A percentile compares a stretch with the other conserved stretches of the same genome.
These are phyloP conservation scores for Conomelus anceps DNA, from an alignment of 2,888 invertebrate species.

Conservation along the genomic window DNA sequence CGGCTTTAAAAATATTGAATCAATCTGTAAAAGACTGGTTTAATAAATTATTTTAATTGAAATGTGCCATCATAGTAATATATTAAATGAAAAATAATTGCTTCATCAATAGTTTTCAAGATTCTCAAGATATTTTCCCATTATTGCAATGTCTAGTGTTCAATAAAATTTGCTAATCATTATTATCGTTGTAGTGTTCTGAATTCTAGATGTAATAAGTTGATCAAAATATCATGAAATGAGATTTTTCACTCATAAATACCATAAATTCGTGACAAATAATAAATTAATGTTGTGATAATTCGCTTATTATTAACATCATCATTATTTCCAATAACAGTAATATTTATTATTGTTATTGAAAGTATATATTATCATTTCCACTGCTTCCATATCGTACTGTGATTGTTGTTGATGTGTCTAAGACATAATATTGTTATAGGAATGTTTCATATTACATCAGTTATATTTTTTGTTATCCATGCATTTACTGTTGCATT, in stretches of 20 bases:
- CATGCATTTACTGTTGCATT: not conserved
- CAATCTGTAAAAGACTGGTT: too few species aligned
- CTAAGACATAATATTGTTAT: not conserved
- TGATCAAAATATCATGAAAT: not conserved
- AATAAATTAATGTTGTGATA: not conserved
- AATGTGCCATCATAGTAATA: not conserved
- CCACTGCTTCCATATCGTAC: not conserved
- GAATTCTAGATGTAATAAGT: not conserved
- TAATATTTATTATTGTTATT: too few species aligned
- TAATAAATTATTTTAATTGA: not conserved
- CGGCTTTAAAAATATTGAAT: too few species aligned
- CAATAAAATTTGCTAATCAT: not conserved
- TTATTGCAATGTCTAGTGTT: not conserved
- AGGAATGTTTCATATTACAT: not conserved
- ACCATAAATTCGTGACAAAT: not conserved
- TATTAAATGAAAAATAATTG: too few species aligned
- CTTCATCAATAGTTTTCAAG: not conserved
- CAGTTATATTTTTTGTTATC: not conserved
- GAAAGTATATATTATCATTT: too few species aligned
- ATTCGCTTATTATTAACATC: not conserved
- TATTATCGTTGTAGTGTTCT: not conserved
- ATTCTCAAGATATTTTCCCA: not conserved
- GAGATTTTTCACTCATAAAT: not conserved
- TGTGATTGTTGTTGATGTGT: not conserved
- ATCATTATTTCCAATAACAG: too few species aligned